Percentiles rank a stretch among this genome's conserved stretches.
These are phyloP conservation scores for Megastigmus dorsalis DNA, from an alignment of 2,888 invertebrate species.

Conservation along the genomic window DNA sequence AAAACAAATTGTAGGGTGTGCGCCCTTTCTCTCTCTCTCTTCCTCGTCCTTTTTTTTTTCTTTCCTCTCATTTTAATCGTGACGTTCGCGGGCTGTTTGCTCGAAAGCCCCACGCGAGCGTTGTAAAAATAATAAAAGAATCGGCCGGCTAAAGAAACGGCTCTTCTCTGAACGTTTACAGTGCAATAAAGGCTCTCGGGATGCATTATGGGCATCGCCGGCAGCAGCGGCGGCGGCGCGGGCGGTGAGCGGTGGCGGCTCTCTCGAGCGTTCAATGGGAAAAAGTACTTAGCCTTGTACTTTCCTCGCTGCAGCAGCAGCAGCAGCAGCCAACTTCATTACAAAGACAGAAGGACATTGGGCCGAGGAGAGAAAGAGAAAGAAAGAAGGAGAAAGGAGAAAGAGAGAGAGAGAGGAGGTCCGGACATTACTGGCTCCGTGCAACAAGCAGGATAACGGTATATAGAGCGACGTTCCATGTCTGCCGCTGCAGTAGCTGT, in stretches of 20 bases:
- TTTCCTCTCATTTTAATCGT: constrained; percentile 31
- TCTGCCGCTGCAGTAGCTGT: no score
- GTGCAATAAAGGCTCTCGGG: constrained; percentile 47
- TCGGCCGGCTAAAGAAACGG: constrained; percentile 7
- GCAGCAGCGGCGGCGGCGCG: constrained; percentile 1
- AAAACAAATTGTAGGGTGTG: constrained; percentile 30
- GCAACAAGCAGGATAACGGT: constrained; percentile 56
- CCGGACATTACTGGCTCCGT: constrained; percentile 33
- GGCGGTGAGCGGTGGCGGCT: constrained; percentile 6
- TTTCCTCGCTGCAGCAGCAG: constrained; percentile 41
- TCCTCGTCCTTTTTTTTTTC: constrained; percentile 21
- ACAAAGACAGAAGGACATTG: constrained; percentile 50
- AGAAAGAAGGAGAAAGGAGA: background rate
- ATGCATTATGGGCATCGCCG: constrained; percentile 32
- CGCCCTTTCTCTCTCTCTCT: no score
- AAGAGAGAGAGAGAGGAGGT: background rate
- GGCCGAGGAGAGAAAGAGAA: constrained; percentile 6
- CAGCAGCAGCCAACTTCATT: constrained; percentile 53
- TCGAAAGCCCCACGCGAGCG: background rate
- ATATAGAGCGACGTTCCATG: constrained; percentile 53
- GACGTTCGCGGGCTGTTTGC: constrained; percentile 24
- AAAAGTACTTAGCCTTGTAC: constrained; percentile 51
- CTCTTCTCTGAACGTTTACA: constrained; percentile 44
- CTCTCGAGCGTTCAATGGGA: constrained; percentile 45
- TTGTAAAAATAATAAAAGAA: constrained; percentile 19